Percentiles rank a stretch among this genome's conserved stretches.
Evolutionary conservation across 2,113 vertebrate species (phyloP).

Genomic region (Pedetes capensis): DNA sequence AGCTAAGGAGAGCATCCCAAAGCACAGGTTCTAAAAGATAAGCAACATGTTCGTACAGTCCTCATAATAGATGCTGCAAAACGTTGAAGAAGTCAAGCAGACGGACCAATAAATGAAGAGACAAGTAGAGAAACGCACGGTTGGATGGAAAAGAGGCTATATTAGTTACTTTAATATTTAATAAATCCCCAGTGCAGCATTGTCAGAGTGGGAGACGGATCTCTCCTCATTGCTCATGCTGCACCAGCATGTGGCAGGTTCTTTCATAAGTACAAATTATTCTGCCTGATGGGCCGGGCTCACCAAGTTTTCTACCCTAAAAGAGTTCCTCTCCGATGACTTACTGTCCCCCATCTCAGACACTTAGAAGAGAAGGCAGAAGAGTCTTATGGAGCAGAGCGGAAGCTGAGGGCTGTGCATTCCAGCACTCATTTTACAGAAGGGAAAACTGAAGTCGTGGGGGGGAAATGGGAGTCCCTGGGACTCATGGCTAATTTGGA

Average conservation of each 20-base stretch:
- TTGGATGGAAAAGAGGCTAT: background rate
- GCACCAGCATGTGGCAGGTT: background rate
- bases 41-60: background rate
- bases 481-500: background rate
- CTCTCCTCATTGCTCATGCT: background rate
- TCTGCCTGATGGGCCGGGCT: background rate
- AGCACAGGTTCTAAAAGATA: background rate
- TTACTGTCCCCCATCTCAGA: background rate
- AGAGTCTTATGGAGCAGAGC: background rate
- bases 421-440: no score
- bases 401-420: background rate
- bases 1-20: background rate
- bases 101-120: background rate
- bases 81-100: background rate
- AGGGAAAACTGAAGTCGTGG: background rate
- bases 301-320: background rate
- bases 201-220: background rate
- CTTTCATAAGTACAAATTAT: background rate
- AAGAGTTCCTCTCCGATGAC: background rate
- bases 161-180: conserved; percentile 21
- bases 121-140: background rate
- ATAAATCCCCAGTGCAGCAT: background rate
- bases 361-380: background rate
- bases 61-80: background rate
- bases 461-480: background rate